These are phyloP conservation scores for Heliconius cydno DNA, from an alignment of 2,888 invertebrate genomes.

Conservation along the genomic window DNA sequence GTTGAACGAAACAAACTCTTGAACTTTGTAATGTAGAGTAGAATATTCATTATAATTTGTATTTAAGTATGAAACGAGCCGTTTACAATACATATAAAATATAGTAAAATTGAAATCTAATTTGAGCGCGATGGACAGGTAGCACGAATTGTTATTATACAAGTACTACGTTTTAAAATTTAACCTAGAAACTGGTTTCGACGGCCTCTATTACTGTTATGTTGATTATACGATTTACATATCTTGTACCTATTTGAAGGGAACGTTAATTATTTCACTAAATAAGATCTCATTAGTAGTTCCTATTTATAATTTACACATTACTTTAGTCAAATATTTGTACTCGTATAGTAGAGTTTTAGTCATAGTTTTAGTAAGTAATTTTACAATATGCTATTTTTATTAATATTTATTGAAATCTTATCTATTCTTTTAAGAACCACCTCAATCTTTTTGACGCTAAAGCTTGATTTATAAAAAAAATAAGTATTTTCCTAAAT, in stretches of 20 bases:
- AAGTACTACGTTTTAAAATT: slow-evolving; percentile 20
- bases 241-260: background rate
- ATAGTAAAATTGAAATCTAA: background rate
- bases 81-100: background rate
- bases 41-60: too few relatives aligned
- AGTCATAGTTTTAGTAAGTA: too few relatives aligned
- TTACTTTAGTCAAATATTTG: background rate
- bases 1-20: too few relatives aligned
- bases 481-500: too few relatives aligned
- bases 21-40: too few relatives aligned
- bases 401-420: too few relatives aligned
- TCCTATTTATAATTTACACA: background rate
- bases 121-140: slow-evolving; percentile 1
- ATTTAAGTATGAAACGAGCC: too few relatives aligned
- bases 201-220: slow-evolving; percentile 22
- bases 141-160: slow-evolving; percentile 14
- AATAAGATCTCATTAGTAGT: slow-evolving; percentile 1
- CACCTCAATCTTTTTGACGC: too few relatives aligned
- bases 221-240: slow-evolving; percentile 15
- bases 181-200: slow-evolving; percentile 28
- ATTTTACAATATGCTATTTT: too few relatives aligned
- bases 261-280: slow-evolving; percentile 13
- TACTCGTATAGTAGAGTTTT: background rate
- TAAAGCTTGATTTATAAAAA: too few relatives aligned
- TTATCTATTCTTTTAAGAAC: too few relatives aligned